phyloP scores from a whole-genome alignment of 1,140 invertebrate species.

The Coptotermes formosanus region DNA sequence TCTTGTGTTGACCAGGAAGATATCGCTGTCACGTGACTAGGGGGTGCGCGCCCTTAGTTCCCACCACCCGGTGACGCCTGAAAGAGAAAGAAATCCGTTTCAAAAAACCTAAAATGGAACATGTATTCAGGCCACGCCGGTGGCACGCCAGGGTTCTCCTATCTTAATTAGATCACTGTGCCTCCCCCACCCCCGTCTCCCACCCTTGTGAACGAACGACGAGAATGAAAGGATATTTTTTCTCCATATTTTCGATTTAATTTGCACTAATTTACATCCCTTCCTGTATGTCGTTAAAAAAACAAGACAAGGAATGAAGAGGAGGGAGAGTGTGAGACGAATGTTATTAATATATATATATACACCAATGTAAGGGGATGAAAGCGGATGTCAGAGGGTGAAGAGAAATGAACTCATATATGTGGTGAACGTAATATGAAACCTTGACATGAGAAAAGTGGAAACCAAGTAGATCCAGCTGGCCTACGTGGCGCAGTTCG shows the following conservation, averaged over 20 bases:
- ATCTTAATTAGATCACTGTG: conserved; percentile 30
- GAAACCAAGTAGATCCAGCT: not conserved
- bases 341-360: conserved; percentile 6
- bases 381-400: conserved; percentile 3
- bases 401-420: not conserved
- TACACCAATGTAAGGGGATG: not conserved
- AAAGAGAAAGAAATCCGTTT: not conserved
- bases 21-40: not conserved
- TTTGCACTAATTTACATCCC: conserved; percentile 31
- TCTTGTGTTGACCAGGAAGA: not conserved
- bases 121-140: not conserved
- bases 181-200: not conserved
- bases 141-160: conserved; percentile 15
- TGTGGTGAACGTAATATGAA: not conserved
- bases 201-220: not conserved
- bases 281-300: conserved; percentile 15
- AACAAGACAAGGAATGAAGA: not conserved
- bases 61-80: not conserved
- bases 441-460: not conserved
- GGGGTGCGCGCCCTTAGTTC: not conserved
- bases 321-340: not conserved
- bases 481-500: too few species aligned
- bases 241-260: conserved; percentile 31
- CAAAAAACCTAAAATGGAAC: conserved; percentile 28
- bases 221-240: conserved; percentile 27